Evolutionary conservation across 1,140 invertebrate species (phyloP).

Genomic region (Steinernema khuongi): DNA sequence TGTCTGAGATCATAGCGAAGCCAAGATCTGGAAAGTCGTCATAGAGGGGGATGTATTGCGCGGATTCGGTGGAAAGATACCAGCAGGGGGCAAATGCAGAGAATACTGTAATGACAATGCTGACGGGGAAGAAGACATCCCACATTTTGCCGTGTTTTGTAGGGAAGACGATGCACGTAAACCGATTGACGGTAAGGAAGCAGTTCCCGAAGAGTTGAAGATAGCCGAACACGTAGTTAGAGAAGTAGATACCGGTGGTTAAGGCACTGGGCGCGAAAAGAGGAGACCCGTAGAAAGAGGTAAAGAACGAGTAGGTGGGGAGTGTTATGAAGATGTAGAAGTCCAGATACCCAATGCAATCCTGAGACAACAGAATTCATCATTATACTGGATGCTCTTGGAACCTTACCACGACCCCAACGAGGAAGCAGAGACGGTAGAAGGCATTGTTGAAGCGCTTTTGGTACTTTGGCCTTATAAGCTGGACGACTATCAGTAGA

Average conservation of each 20-base stretch:
- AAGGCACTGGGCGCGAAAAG: neutral
- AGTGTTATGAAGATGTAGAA: neutral
- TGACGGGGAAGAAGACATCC: neutral
- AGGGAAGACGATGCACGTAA: neutral
- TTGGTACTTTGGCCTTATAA: too few species aligned
- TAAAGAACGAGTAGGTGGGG: neutral
- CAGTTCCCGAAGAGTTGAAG: slow-evolving; percentile 4
- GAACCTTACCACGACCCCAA: too few species aligned
- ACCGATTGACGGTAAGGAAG: neutral
- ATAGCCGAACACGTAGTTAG: neutral
- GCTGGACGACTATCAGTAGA: too few species aligned
- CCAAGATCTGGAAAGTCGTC: neutral
- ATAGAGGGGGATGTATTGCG: neutral
- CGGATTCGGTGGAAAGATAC: too few species aligned
- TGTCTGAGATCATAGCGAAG: neutral
- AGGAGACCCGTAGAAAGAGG: neutral
- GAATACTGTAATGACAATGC: neutral
- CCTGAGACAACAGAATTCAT: too few species aligned
- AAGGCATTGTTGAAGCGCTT: too few species aligned
- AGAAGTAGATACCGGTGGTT: neutral
- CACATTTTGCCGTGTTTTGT: neutral
- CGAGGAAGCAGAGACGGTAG: too few species aligned
- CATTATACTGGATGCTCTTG: too few species aligned
- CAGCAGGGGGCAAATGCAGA: neutral
- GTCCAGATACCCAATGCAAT: neutral